Evolutionary conservation across 2,888 invertebrate species (phyloP).

Genomic region (Isoperla grammatica): DNA sequence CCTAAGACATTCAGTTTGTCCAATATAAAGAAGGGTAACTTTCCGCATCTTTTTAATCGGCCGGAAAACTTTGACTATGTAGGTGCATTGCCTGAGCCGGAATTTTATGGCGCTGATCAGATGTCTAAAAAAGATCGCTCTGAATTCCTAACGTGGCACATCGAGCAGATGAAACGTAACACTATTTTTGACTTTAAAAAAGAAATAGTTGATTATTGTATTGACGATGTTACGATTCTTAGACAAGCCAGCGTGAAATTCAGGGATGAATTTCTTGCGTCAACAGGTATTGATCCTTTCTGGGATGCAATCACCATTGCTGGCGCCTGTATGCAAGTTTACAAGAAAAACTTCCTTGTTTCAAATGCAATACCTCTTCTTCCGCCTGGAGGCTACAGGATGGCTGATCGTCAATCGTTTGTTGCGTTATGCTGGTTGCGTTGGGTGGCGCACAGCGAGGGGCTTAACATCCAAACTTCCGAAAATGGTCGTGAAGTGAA

Average conservation of each 20-base stretch:
- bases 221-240: not conserved
- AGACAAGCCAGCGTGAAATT: not conserved
- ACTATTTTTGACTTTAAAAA: not conserved
- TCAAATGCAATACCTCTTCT: constrained; percentile 17
- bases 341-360: constrained; percentile 14
- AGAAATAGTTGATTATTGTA: not conserved
- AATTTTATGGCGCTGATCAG: not conserved
- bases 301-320: constrained; percentile 21
- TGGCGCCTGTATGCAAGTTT: constrained; percentile 16
- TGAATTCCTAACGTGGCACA: not conserved
- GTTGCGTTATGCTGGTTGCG: constrained; percentile 10
- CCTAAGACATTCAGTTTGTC: not conserved
- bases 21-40: not conserved
- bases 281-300: constrained; percentile 17
- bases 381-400: constrained; percentile 21
- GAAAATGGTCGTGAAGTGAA: constrained; percentile 25
- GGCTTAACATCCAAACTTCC: constrained; percentile 2
- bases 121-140: not conserved
- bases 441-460: not conserved
- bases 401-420: constrained; percentile 4
- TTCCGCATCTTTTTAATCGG: constrained; percentile 1
- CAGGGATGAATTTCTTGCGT: not conserved
- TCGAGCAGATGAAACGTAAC: not conserved
- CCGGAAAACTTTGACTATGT: not conserved
- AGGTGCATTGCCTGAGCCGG: not conserved